Evolutionary conservation across 1,140 invertebrate genomes (phyloP).

Genomic region (Bombus soroeensis): DNA sequence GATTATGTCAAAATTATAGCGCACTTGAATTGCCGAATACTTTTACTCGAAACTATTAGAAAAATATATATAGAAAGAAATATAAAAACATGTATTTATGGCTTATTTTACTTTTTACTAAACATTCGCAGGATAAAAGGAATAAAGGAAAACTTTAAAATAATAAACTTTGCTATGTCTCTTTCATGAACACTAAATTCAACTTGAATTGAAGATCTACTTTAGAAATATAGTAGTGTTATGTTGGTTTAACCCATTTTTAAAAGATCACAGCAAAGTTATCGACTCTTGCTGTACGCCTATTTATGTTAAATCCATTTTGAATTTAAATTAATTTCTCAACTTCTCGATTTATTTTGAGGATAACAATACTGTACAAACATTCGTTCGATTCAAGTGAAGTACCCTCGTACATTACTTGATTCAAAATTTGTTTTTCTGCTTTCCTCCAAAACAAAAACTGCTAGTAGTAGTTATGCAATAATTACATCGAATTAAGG

Average conservation of each 20-base stretch:
- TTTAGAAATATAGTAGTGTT: neutral
- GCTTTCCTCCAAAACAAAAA: neutral
- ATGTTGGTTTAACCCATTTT: neutral
- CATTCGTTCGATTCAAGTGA: neutral
- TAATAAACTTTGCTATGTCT: neutral
- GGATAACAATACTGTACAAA: neutral
- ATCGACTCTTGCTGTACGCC: neutral
- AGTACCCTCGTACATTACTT: neutral
- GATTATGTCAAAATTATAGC: neutral
- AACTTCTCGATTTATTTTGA: neutral
- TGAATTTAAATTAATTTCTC: slow-evolving; percentile 17
- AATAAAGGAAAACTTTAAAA: neutral
- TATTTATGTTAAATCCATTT: slow-evolving; percentile 6
- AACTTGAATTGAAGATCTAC: neutral
- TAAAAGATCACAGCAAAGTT: neutral
- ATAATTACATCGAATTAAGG: too few species aligned
- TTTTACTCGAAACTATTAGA: neutral
- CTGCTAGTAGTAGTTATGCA: neutral
- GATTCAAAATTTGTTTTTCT: neutral
- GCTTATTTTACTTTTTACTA: neutral
- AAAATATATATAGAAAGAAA: neutral
- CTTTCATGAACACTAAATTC: neutral
- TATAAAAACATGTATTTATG: neutral
- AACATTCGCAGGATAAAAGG: neutral
- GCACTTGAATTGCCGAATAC: neutral